phyloP scores from a whole-genome alignment of 2,797 vertebrate species.

The Lophotriccus pileatus region DNA sequence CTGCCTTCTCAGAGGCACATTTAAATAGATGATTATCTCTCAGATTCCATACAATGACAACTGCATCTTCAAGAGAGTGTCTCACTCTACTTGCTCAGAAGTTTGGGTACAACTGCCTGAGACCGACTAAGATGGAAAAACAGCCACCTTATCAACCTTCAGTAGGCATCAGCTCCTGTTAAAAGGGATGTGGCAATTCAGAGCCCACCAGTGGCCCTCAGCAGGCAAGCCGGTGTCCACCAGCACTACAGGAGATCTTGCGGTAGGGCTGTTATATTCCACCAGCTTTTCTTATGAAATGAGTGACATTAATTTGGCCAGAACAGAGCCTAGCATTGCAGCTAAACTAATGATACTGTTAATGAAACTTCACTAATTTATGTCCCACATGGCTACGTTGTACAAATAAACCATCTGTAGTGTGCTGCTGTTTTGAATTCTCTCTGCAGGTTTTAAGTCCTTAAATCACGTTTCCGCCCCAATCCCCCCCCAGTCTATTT shows the following conservation, averaged over 20 bases:
- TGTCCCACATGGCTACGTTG: rapidly evolving
- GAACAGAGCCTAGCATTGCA: neutral
- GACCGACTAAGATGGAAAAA: neutral
- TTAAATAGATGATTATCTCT: neutral
- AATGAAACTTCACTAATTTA: neutral
- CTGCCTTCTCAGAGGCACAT: neutral
- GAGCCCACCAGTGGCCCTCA: neutral
- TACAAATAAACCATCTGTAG: neutral
- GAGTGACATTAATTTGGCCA: neutral
- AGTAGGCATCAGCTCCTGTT: neutral
- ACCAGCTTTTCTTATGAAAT: neutral
- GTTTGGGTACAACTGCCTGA: neutral
- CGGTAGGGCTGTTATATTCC: neutral
- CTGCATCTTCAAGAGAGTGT: neutral
- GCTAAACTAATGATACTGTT: neutral
- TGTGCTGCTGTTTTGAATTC: neutral
- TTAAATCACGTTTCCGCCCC: neutral
- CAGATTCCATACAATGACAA: neutral
- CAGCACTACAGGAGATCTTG: neutral
- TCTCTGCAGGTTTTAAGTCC: neutral
- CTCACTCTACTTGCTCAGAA: neutral
- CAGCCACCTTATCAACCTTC: neutral
- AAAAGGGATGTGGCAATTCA: neutral
- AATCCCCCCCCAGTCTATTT: neutral
- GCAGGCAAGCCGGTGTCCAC: neutral